A percentile compares a stretch with the other conserved stretches of the same genome.
These are phyloP conservation scores for Heliconius congener DNA, from an alignment of 1,140 invertebrate species.

Conservation along the genomic window DNA sequence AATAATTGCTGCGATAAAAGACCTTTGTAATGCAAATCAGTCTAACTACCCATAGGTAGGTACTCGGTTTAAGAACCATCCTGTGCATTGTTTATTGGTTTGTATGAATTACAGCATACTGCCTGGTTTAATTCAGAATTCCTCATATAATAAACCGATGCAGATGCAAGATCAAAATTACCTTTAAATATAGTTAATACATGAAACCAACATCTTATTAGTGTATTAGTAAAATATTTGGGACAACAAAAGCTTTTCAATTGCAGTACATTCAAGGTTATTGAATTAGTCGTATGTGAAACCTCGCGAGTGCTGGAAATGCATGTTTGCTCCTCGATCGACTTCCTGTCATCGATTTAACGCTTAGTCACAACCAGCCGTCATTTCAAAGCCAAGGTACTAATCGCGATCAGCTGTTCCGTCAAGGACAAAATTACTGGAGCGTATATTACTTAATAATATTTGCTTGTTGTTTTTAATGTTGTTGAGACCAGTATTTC, in stretches of 20 bases:
- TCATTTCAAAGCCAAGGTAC: slow-evolving; percentile 47
- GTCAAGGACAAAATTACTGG: slow-evolving; percentile 38
- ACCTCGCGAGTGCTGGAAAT: slow-evolving; percentile 58
- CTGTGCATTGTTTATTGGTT: slow-evolving; percentile 36
- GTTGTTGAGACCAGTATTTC: too few relatives aligned
- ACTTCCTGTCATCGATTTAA: slow-evolving; percentile 52
- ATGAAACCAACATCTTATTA: background rate
- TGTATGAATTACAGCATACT: slow-evolving; percentile 29
- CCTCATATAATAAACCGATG: slow-evolving; percentile 13
- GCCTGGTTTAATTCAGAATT: slow-evolving; percentile 18
- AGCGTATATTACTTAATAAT: slow-evolving; percentile 29
- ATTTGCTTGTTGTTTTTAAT: background rate
- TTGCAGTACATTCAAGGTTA: slow-evolving; percentile 28
- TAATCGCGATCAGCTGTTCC: slow-evolving; percentile 44
- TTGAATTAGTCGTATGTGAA: slow-evolving; percentile 37
- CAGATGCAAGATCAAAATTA: slow-evolving; percentile 11
- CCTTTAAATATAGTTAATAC: background rate
- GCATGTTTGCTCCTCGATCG: slow-evolving; percentile 35
- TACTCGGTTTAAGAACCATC: slow-evolving; percentile 25
- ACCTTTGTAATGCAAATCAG: slow-evolving; percentile 35
- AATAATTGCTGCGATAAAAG: slow-evolving; percentile 7
- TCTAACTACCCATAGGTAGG: slow-evolving; percentile 24
- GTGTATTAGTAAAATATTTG: background rate
- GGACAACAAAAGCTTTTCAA: background rate
- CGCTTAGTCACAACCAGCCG: slow-evolving; percentile 54